Base-by-base conservation (phyloP, 1,140 invertebrate species). In the Ceratina japonica region DNA sequence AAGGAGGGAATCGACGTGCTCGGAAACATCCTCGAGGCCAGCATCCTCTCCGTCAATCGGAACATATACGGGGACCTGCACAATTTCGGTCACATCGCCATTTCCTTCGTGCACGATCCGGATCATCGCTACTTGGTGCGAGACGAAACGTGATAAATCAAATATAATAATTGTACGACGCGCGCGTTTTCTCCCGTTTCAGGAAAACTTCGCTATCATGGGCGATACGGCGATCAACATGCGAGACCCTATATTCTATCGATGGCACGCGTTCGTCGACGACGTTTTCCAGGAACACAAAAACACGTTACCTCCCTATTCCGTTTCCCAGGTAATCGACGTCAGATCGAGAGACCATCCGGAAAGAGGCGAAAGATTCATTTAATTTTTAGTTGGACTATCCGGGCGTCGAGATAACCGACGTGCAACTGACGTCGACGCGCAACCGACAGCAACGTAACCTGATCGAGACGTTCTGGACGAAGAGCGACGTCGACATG, bases 171-270 rank as follows among this genome's bases (percentile, higher is more conserved):
- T 13, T 52, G 51, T 31, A 54, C 0, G 10, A 44, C 37, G 37
- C 10, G 37, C 27, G 27, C 18, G 22, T 44, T 44, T 27, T 18
- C 8, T 24, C 24, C 62, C 58, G 4, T 3, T 71, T 71, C 15
- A 94, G 93, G 94, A 95, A 91, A 93, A 93, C 3, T 95, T 95
- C 78, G 92, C 94, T 20, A 93, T 95, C 0, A 96, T 96, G 93
- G 95, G 94, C n/a, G 95, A 96, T 86, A 92, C 94, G 0, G 94
- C 95, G 0, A 96, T 95, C 15, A 95, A 95, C 4, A 96, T 96
- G 96, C 93, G 97, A 16, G 97, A 98, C 91, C 97, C 97, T 0
- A 91, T 96, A 12, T 97, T 98, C 92, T 98, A 97, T 90, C 94
- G 96, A 87, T 97, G 95, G 95, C 97, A 97, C 85, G 94, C 95